Base-by-base conservation (phyloP, 2,888 invertebrate species). In the Sussaba pulchella region DNA sequence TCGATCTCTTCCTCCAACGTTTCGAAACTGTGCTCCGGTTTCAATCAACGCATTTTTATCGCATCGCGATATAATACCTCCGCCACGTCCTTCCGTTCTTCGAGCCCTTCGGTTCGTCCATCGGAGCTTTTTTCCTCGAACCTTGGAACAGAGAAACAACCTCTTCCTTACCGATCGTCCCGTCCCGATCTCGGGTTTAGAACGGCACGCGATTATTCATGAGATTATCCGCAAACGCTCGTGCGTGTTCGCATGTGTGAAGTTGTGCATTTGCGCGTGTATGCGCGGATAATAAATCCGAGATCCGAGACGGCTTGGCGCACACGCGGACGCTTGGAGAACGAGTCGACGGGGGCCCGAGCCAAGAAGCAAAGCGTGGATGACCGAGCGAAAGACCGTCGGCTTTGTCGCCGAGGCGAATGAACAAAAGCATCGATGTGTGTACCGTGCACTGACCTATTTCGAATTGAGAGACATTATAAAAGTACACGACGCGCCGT, bases 371-470 rank as follows among this genome's bases (percentile, higher is more conserved):
- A n/a, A n/a, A 36, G 57, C 4, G 17, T 3, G 57, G 9, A 24
- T 21, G 14, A 61, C 19, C 19, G 41, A 61, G 21, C 41, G 61
- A 61, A 61, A 61, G 36, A 41, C 19, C 21, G 8, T n/a, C 17
- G 21, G 21, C 41, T 61, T 6, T 39, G 61, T 61, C 61, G 61
- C n/a, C 41, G 21, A 41, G 21, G 39, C 36, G 10, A 61, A 36
- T 17, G 66, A 66, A 50, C 66, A 66, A 66, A 66, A 66, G 66
- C 66, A 50, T 36, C 66, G 66, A 66, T 66, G 66, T 66, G 64
- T 66, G 31, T 17, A 10, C 43, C 50, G 66, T 36, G 50, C 66
- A 36, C 66, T 66, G 66, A 66, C 66, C 66, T 66, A 66, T 66
- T 66, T 66, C 47, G 36, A 50, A 66, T 50, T 50, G 36, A 66